Evolutionary conservation across 2,113 vertebrate genomes (phyloP).

Genomic region (Delphinapterus leucas): DNA sequence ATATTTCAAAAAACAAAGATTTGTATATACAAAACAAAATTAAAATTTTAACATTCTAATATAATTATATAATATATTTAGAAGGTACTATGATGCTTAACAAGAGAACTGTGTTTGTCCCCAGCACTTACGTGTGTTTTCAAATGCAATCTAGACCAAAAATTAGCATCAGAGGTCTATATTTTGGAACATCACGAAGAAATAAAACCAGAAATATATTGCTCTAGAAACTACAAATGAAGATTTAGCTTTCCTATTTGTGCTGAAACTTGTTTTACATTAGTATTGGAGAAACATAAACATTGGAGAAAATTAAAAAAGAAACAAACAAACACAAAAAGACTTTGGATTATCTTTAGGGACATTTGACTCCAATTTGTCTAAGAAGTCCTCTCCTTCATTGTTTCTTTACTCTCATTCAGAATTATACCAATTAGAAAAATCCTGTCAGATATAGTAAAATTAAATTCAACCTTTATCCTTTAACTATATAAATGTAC

Average conservation of each 20-base stretch:
- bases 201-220: background rate
- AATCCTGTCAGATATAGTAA: background rate
- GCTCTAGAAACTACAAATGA: background rate
- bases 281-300: background rate
- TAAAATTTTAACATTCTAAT: background rate
- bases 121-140: background rate
- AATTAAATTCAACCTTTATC: background rate
- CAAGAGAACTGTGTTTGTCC: background rate
- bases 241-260: background rate
- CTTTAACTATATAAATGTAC: background rate
- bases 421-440: background rate
- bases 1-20: background rate
- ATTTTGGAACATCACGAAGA: background rate
- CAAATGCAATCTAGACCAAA: background rate
- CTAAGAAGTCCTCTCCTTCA: background rate
- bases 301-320: background rate
- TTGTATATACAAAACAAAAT: background rate
- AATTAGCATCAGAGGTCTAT: background rate
- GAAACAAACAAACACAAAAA: background rate
- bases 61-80: background rate
- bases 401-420: background rate
- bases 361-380: background rate
- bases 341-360: background rate
- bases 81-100: background rate
- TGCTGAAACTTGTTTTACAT: slow-evolving; percentile 6